Base-by-base conservation (phyloP, 2,113 vertebrate species). In the Cyprinodon variegatus region DNA sequence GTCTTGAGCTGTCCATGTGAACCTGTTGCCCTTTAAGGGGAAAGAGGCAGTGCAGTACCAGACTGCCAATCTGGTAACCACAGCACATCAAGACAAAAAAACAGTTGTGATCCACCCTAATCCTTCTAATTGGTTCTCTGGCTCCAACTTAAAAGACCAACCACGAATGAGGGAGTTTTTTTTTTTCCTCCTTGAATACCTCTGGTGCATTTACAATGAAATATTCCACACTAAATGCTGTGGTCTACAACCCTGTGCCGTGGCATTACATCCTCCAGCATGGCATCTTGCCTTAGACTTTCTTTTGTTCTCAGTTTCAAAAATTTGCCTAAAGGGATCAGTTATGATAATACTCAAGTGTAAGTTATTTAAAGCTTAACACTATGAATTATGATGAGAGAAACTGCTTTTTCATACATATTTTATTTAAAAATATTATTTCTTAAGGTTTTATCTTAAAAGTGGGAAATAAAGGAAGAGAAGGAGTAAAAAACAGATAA, bases 41-140 rank as follows among this genome's bases (percentile, higher is more conserved):
- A 72, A 45, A 2, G 37, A 78, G 67, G 77, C 65, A 65, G 60
- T 65, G 79, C 72, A 82, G 75, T 45, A 65, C 72, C 79, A 88
- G 77, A 84, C 86, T 77, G 85, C 86, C 82, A 90, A 85, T 78
- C 66, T 68, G 77, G 74, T 69, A 75, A 88, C 90, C 87, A 69
- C 91, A 90, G 80, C 78, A 76, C 83, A 78, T 80, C 63, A 36
- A 81, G 87, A 90, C 86, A 88, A 90, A 62, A 29, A 91, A 88
- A 85, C 85, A 82, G 78, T 65, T 48, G 81, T 74, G 65, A 88
- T 86, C 76, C 82, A 70, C 74, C 76, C 87, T 86, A 72, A 93
- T 89, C 75, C 79, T 73, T 85, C 83, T 79, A 91, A 88, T 64
- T 84, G 71, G 46, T 43, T 73, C 66, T 68, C 81, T 90, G 85